A percentile compares a stretch with the other conserved stretches of the same genome.
These are phyloP conservation scores for Calcarius ornatus DNA, from an alignment of 2,113 vertebrate species.

Conservation along the genomic window DNA sequence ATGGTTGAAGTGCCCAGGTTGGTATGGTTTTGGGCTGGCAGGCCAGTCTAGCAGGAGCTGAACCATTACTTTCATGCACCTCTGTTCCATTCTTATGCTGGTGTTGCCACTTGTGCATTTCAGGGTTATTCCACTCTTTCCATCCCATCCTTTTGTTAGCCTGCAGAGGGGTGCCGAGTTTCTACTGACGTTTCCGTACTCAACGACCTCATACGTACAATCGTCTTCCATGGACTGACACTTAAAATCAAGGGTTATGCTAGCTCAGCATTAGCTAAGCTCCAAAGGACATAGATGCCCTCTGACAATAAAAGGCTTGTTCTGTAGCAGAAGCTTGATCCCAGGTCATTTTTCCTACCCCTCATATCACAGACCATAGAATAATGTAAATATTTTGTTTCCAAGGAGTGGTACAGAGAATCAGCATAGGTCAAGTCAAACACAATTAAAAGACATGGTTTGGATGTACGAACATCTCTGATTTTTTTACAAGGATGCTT, in stretches of 20 bases:
- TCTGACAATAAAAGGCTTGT: neutral
- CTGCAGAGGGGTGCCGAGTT: neutral
- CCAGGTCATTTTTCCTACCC: neutral
- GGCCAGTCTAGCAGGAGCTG: neutral
- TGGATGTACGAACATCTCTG: neutral
- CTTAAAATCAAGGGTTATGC: neutral
- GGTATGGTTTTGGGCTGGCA: neutral
- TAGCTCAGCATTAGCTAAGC: neutral
- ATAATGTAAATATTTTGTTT: neutral
- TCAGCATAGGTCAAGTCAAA: neutral
- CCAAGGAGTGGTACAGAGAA: neutral
- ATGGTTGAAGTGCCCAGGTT: neutral
- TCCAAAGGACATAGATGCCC: neutral
- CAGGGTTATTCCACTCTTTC: neutral
- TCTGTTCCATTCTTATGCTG: neutral
- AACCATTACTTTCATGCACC: neutral
- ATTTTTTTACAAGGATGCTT: neutral
- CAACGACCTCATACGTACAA: neutral
- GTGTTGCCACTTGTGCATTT: rapidly evolving
- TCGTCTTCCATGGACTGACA: neutral
- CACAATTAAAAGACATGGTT: neutral
- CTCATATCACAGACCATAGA: rapidly evolving
- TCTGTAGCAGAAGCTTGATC: neutral
- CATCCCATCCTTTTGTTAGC: neutral
- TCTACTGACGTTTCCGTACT: neutral